phyloP scores from a whole-genome alignment of 2,113 vertebrate species.

The Crotophaga sulcirostris region DNA sequence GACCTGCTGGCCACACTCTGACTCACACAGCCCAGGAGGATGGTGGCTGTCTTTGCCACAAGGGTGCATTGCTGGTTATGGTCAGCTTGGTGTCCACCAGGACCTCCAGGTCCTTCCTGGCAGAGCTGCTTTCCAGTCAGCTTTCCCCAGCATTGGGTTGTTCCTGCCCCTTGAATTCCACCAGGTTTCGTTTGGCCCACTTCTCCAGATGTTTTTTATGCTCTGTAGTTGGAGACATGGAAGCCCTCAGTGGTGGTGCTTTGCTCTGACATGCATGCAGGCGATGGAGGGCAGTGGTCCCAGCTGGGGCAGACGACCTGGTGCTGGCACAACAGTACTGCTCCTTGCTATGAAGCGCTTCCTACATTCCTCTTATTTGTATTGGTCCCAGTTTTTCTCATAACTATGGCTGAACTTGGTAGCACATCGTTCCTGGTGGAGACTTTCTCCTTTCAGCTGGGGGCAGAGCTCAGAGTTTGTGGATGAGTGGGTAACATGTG shows the following conservation, averaged over 20 bases:
- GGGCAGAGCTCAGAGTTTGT: neutral
- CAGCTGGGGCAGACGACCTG: neutral
- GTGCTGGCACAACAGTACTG: neutral
- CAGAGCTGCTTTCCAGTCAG: no score
- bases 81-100: no score
- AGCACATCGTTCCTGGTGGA: no score
- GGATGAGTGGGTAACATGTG: no score
- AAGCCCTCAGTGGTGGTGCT: neutral
- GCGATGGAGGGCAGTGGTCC: neutral
- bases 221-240: neutral
- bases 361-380: rapidly evolving
- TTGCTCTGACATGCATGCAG: rapidly evolving
- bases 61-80: no score
- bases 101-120: no score
- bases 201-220: neutral
- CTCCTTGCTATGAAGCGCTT: neutral
- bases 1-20: no score
- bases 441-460: no score
- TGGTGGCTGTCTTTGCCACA: no score
- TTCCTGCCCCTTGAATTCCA: neutral
- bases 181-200: neutral
- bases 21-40: no score
- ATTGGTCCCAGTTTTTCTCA: neutral
- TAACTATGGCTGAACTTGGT: neutral
- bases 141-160: neutral